Evolutionary conservation across 2,888 invertebrate species (phyloP), one percentile per base, ranked within the genome.

Genomic region (Amphipyra tragopoginis): DNA sequence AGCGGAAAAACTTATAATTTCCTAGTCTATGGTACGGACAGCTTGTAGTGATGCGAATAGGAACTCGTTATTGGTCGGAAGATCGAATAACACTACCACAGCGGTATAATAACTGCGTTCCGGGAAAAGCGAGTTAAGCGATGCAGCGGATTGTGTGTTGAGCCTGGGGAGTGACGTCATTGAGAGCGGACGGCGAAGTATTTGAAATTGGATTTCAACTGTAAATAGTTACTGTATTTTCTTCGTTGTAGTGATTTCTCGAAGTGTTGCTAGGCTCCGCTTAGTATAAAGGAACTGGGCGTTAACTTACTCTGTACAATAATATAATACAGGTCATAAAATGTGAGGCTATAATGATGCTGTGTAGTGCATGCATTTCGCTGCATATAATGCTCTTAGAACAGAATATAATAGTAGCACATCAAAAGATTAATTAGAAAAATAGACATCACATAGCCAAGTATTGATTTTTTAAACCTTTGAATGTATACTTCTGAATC

Each of bases 41-140:
- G 70, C 67, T 51, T 53, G 70, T 69, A 79, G 65, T 76, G 73
- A 78, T 79, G 66, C 70, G 70, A 77, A 72, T 65, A 67, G 65
- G 39, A 71, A 67, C 63, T 77, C 77, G 71, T 79, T 79, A 77
- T 72, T 69, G 66, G 72, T 65, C 59, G 59, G 59, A 65, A 73
- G 70, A 79, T 79, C 65, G 75, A 75, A 79, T 77, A 72, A 79
- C 66, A 72, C 67, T 55, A 54, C 63, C 63, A 45, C 50, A 34
- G 39, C 55, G 36, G 44, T 63, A 68, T 72, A 65, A 77, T 77
- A 72, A 68, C 65, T 65, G 62, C 54, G 53, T 63, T 59, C 57
- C 26, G 72, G 52, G 52, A 51, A 21, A 58, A 57, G 15, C 61
- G 51, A 71, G 58, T 52, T 60, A 66, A 54, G 59, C 57, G 64